Percentiles rank a stretch among this genome's conserved stretches.
phyloP scores from a whole-genome alignment of 2,797 vertebrate genomes.

The Lutjanus campechanus region DNA sequence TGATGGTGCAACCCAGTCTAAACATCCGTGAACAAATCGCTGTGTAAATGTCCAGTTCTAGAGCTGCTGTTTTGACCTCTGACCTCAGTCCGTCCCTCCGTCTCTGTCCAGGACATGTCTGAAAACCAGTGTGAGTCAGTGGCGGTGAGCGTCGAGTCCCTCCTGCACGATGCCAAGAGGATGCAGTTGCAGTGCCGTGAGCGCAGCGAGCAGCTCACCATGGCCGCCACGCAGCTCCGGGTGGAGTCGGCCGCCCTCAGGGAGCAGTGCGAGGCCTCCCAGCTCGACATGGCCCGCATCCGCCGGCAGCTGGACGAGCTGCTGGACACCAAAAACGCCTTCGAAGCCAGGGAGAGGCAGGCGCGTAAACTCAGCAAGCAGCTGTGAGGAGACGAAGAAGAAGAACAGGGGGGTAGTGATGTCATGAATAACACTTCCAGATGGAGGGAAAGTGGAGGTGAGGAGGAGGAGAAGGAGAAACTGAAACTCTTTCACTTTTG shows the following conservation, averaged over 20 bases:
- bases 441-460: too few species aligned
- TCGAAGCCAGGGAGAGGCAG: conserved; percentile 86
- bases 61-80: conserved; percentile 13
- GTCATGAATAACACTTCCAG: too few species aligned
- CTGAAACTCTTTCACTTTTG: background rate
- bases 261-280: conserved; percentile 77
- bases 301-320: conserved; percentile 81
- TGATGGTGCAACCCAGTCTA: too few species aligned
- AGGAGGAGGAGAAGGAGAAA: too few species aligned
- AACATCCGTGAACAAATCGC: too few species aligned
- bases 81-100: background rate
- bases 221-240: conserved; percentile 73
- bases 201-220: conserved; percentile 75
- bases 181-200: conserved; percentile 81
- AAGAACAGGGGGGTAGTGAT: too few species aligned
- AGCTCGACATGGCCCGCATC: conserved; percentile 83
- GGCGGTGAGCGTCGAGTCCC: conserved; percentile 82
- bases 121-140: conserved; percentile 78
- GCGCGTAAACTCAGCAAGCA: conserved; percentile 86
- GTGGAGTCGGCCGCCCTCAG: conserved; percentile 77
- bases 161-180: conserved; percentile 78
- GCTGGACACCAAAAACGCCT: conserved; percentile 83
- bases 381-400: conserved; percentile 70
- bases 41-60: background rate
- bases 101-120: conserved; percentile 78